A percentile compares a stretch with the other conserved stretches of the same genome.
Evolutionary conservation across 2,113 vertebrate genomes (phyloP).

Genomic region (Electrona antarctica): DNA sequence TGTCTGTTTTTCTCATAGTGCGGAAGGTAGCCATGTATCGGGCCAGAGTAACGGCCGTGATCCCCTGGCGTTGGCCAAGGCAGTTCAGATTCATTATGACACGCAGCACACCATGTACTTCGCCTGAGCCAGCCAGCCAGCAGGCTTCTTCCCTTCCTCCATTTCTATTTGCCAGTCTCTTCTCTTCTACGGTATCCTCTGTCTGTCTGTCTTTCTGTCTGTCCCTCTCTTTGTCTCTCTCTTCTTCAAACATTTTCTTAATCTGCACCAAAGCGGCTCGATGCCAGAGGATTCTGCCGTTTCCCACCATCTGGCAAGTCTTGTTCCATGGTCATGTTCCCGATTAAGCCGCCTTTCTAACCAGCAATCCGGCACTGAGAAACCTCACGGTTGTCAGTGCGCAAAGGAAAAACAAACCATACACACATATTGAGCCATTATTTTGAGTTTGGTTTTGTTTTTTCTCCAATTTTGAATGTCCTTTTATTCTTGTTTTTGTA

Average conservation of each 20-base stretch:
- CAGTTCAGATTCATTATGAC: slow-evolving; percentile 98
- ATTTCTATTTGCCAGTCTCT: slow-evolving; percentile 31
- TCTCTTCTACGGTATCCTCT: slow-evolving; percentile 22
- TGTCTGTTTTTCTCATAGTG: slow-evolving; percentile 74
- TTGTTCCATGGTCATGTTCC: slow-evolving; percentile 57
- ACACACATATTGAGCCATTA: slow-evolving; percentile 87
- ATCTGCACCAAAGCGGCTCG: slow-evolving; percentile 76
- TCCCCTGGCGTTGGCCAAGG: slow-evolving; percentile 96
- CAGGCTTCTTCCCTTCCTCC: slow-evolving; percentile 32
- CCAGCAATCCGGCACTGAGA: slow-evolving; percentile 91
- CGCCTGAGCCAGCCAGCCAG: slow-evolving; percentile 82
- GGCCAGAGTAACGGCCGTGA: slow-evolving; percentile 98
- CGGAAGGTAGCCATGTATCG: slow-evolving; percentile 97
- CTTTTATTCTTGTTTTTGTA: slow-evolving; percentile 72
- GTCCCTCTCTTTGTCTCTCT: slow-evolving; percentile 35
- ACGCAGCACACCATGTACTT: slow-evolving; percentile 99
- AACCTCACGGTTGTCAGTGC: slow-evolving; percentile 79
- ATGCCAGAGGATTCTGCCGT: slow-evolving; percentile 52
- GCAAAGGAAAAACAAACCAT: slow-evolving; percentile 70
- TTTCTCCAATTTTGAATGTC: slow-evolving; percentile 67
- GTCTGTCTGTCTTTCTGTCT: slow-evolving; percentile 29
- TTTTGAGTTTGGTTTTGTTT: slow-evolving; percentile 72
- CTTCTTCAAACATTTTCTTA: slow-evolving; percentile 47
- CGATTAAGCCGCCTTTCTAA: slow-evolving; percentile 81
- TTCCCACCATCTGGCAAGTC: slow-evolving; percentile 54